These are phyloP conservation scores for Antigone vipio DNA, from an alignment of 2,113 vertebrate genomes.

Conservation along the genomic window DNA sequence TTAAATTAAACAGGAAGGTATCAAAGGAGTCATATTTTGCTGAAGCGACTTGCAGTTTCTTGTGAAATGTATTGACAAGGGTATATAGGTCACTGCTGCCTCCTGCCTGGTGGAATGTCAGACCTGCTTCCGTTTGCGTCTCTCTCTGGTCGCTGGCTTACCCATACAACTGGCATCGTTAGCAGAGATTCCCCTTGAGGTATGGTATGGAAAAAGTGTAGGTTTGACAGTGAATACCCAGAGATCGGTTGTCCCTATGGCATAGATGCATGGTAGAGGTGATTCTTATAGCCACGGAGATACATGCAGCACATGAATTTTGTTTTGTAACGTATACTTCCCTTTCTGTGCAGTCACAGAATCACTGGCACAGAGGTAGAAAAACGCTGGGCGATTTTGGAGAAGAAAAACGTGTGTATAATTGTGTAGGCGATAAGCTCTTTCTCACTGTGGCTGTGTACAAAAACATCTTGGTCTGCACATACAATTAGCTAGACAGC, in stretches of 20 bases:
- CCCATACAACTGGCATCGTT: not conserved
- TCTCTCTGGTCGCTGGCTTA: not conserved
- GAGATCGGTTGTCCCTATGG: not conserved
- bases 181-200: not conserved
- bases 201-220: not conserved
- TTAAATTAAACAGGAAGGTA: constrained; percentile 52
- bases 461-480: not conserved
- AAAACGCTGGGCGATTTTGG: not conserved
- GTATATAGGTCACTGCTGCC: not conserved
- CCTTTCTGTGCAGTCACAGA: not conserved
- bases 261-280: not conserved
- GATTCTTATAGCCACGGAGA: not conserved
- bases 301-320: rapidly evolving
- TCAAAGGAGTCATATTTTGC: constrained; percentile 52
- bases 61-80: constrained; percentile 31
- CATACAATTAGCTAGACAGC: not conserved
- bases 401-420: not conserved
- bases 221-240: not conserved
- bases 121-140: not conserved
- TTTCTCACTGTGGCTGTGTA: not conserved
- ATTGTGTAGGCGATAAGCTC: not conserved
- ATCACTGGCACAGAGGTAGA: not conserved
- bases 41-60: constrained; percentile 19
- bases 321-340: not conserved
- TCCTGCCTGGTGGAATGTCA: constrained; percentile 22